A percentile compares a stretch with the other conserved stretches of the same genome.
Conservation (phyloP, 2,888 invertebrate genomes). For the Therioaphis trifolii region DNA sequence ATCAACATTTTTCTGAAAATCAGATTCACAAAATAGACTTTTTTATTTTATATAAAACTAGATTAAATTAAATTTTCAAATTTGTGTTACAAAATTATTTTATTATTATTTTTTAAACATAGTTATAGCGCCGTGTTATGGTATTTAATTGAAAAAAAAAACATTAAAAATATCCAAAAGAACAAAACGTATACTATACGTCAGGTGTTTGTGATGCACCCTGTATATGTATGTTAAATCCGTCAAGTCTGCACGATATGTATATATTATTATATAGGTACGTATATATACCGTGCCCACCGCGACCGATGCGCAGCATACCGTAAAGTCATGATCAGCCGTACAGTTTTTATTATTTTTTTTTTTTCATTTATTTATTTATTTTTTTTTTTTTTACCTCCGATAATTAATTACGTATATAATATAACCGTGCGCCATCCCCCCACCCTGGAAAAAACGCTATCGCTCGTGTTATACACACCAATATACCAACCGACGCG, state of each 20-base stretch:
- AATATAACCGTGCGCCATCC: neutral
- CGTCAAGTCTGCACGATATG: neutral
- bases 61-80: no score
- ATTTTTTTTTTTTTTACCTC: constrained; percentile 23
- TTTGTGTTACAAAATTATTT: no score
- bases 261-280: neutral
- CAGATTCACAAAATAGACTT: no score
- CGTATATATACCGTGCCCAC: neutral
- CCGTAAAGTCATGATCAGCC: neutral
- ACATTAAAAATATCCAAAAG: no score
- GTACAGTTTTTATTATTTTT: constrained; percentile 9
- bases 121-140: no score
- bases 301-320: constrained; percentile 1
- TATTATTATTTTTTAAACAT: no score
- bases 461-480: neutral
- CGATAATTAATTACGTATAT: constrained; percentile 60
- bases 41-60: no score
- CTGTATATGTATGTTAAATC: neutral
- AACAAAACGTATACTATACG: no score
- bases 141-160: no score
- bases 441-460: constrained; percentile 37
- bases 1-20: no score
- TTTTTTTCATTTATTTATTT: no score
- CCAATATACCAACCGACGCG: neutral
- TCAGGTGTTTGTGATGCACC: no score